Evolutionary conservation across 2,113 vertebrate species (phyloP).

Genomic region (Carassius auratus): DNA sequence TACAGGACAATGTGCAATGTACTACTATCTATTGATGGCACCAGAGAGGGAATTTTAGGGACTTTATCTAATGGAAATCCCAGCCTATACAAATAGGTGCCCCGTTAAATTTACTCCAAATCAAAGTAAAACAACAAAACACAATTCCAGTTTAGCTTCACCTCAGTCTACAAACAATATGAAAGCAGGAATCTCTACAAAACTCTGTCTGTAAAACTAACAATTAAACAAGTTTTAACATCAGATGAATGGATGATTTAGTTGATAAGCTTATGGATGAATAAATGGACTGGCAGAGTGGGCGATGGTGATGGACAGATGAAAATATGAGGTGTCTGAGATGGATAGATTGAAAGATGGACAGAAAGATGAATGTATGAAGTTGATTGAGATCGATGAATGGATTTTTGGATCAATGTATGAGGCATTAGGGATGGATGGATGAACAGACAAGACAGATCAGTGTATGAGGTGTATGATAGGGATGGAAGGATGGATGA

Average conservation of each 20-base stretch:
- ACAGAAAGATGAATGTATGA: too few relatives aligned
- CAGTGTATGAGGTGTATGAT: not conserved
- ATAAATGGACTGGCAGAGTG: not conserved
- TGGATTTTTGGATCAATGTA: too few relatives aligned
- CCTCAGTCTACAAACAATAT: not conserved
- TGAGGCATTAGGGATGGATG: not conserved
- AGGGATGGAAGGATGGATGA: not conserved
- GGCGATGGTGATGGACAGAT: not conserved
- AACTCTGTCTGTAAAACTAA: not conserved
- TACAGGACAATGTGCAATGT: not conserved
- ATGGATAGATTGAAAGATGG: not conserved
- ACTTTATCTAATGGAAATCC: not conserved
- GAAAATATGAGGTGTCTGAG: too few relatives aligned
- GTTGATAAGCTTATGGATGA: not conserved
- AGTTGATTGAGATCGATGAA: too few relatives aligned
- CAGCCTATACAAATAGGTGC: not conserved
- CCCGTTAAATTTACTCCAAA: not conserved
- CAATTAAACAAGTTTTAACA: not conserved
- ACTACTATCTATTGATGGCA: not conserved
- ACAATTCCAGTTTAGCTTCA: not conserved
- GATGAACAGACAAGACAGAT: not conserved
- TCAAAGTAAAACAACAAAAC: not conserved
- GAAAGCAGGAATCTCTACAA: not conserved
- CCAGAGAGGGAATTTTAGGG: not conserved
- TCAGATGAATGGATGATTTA: not conserved